Percentiles rank a stretch among this genome's conserved stretches.
phyloP scores from a whole-genome alignment of 1,140 invertebrate species.

The Orchesella cincta region DNA sequence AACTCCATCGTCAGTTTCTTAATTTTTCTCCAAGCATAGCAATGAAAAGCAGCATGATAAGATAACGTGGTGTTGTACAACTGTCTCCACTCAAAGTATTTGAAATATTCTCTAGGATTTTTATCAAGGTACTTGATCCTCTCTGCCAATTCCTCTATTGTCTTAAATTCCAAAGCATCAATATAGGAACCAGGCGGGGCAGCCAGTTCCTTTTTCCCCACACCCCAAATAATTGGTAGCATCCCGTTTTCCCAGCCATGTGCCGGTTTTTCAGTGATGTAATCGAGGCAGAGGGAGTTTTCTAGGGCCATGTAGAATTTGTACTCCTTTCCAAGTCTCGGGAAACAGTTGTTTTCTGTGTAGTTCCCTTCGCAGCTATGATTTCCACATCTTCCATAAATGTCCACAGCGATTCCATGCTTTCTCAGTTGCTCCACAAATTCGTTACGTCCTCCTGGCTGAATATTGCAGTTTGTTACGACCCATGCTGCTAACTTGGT shows the following conservation, averaged over 20 bases:
- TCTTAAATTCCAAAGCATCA: conserved; percentile 62
- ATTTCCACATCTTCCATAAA: conserved; percentile 69
- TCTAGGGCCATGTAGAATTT: conserved; percentile 62
- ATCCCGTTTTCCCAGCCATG: conserved; percentile 54
- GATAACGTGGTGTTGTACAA: no score
- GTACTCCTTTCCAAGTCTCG: conserved; percentile 53
- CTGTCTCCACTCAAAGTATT: conserved; percentile 55
- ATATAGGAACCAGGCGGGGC: conserved; percentile 70
- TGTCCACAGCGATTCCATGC: conserved; percentile 65
- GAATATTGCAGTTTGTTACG: conserved; percentile 61
- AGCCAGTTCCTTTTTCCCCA: conserved; percentile 64
- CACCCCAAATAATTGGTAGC: conserved; percentile 67
- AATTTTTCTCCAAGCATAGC: no score
- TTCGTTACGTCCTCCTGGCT: conserved; percentile 60
- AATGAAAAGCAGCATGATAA: no score
- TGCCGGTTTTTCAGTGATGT: conserved; percentile 57
- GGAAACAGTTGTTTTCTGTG: conserved; percentile 51
- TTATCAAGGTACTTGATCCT: conserved; percentile 60
- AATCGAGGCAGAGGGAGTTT: conserved; percentile 57
- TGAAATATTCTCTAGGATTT: conserved; percentile 52
- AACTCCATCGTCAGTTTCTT: no score
- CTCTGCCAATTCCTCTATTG: conserved; percentile 59
- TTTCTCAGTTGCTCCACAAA: conserved; percentile 62
- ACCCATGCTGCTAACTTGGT: conserved; percentile 60
- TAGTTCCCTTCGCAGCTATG: conserved; percentile 49